Evolutionary conservation across 2,797 vertebrate species (phyloP).

Genomic region (Cuniculus paca): DNA sequence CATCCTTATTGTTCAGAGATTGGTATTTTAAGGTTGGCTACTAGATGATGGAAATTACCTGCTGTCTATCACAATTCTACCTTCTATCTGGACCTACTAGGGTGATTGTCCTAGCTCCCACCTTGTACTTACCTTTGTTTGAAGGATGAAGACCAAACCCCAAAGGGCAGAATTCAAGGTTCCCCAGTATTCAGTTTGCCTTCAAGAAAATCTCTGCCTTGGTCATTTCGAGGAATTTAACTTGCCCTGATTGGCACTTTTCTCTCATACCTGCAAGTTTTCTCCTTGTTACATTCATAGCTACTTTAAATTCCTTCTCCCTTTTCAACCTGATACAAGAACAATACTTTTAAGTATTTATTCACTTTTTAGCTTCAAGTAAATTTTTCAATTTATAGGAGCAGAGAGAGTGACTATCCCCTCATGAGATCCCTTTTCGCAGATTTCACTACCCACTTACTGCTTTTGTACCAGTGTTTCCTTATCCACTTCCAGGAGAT

Average conservation of each 20-base stretch:
- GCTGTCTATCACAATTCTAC: background rate
- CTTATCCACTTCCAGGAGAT: background rate
- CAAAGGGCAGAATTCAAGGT: background rate
- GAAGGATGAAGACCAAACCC: background rate
- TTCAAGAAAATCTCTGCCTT: no score
- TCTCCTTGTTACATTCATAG: background rate
- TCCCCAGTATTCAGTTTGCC: background rate
- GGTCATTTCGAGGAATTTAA: background rate
- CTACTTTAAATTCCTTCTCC: background rate
- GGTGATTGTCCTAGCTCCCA: background rate
- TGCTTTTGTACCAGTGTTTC: background rate
- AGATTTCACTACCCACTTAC: background rate
- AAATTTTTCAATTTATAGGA: background rate
- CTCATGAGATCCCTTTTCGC: background rate
- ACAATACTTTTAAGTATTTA: background rate
- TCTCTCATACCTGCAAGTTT: background rate
- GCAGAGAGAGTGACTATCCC: background rate
- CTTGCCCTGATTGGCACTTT: background rate
- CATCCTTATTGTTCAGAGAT: background rate
- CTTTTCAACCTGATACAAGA: background rate
- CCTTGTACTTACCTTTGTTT: fast-evolving
- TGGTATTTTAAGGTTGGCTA: background rate
- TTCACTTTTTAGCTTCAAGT: background rate
- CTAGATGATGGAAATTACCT: background rate
- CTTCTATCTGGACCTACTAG: background rate